Percentiles rank a stretch among this genome's conserved stretches.
These are phyloP conservation scores for Dendrolimus houi DNA, from an alignment of 2,888 invertebrate genomes.

Conservation along the genomic window DNA sequence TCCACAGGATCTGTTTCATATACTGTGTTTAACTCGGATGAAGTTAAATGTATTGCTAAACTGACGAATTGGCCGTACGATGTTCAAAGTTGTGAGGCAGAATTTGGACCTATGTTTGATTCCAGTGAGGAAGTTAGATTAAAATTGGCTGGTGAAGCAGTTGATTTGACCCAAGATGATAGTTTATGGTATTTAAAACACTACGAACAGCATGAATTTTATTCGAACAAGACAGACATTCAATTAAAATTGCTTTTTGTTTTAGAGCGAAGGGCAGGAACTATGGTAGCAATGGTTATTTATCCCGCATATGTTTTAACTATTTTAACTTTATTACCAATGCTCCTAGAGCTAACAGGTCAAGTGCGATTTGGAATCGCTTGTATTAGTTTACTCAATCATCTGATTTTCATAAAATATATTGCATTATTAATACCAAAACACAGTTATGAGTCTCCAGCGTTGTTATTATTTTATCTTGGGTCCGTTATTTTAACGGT, in stretches of 20 bases:
- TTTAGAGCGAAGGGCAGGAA: constrained; percentile 31
- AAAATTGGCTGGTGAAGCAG: constrained; percentile 11
- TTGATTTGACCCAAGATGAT: constrained; percentile 24
- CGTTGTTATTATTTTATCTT: constrained; percentile 28
- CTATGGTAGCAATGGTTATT: constrained; percentile 26
- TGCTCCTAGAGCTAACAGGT: constrained; percentile 26
- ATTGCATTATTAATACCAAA: constrained; percentile 25
- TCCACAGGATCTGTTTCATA: too few species aligned
- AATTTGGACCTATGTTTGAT: constrained; percentile 11
- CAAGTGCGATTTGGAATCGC: constrained; percentile 21
- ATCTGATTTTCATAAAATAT: constrained; percentile 24
- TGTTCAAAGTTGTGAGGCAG: constrained; percentile 24
- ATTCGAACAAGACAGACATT: constrained; percentile 6
- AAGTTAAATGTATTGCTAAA: constrained; percentile 19
- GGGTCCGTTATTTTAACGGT: constrained; percentile 26
- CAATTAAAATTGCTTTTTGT: constrained; percentile 27
- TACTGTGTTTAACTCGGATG: background rate
- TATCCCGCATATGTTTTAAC: constrained; percentile 28
- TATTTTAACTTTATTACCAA: constrained; percentile 19
- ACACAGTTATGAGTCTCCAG: constrained; percentile 23
- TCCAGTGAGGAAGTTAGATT: constrained; percentile 11
- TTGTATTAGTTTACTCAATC: constrained; percentile 28
- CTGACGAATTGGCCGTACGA: constrained; percentile 36
- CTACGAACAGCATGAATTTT: constrained; percentile 15
- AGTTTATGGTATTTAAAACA: constrained; percentile 35